Conservation (phyloP, 2,888 invertebrate genomes). For the Caenorhabditis zanzibari region DNA sequence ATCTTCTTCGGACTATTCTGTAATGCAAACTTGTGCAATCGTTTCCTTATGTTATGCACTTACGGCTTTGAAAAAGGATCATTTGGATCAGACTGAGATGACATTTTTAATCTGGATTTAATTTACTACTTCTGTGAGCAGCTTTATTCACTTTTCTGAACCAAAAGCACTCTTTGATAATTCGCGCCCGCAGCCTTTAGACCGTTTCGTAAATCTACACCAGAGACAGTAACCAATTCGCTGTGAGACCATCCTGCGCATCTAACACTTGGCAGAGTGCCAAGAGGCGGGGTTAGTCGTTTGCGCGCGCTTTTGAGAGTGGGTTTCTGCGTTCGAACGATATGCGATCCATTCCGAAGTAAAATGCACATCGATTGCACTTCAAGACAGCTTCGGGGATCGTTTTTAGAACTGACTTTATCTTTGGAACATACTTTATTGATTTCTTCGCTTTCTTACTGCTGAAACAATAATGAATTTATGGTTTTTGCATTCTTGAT, state of each 20-base stretch:
- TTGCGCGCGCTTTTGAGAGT: constrained; percentile 70
- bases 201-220: constrained; percentile 60
- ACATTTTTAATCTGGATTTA: constrained; percentile 84
- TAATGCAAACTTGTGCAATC: background rate
- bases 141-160: background rate
- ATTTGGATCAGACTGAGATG: constrained; percentile 64
- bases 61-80: constrained; percentile 76
- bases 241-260: constrained; percentile 49
- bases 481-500: background rate
- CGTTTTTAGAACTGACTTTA: no score
- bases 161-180: constrained; percentile 4
- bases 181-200: constrained; percentile 15
- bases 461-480: no score
- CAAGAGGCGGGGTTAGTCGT: constrained; percentile 56
- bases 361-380: no score
- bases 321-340: constrained; percentile 38
- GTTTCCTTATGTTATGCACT: constrained; percentile 25
- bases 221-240: constrained; percentile 35
- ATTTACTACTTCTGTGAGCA: background rate
- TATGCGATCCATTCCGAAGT: no score
- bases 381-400: no score
- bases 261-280: constrained; percentile 61
- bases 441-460: no score
- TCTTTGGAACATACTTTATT: no score
- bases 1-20: constrained; percentile 57